Evolutionary conservation across 2,888 invertebrate genomes (phyloP), one percentile per base, ranked within the genome.

Genomic region (Strigamia crassipes): DNA sequence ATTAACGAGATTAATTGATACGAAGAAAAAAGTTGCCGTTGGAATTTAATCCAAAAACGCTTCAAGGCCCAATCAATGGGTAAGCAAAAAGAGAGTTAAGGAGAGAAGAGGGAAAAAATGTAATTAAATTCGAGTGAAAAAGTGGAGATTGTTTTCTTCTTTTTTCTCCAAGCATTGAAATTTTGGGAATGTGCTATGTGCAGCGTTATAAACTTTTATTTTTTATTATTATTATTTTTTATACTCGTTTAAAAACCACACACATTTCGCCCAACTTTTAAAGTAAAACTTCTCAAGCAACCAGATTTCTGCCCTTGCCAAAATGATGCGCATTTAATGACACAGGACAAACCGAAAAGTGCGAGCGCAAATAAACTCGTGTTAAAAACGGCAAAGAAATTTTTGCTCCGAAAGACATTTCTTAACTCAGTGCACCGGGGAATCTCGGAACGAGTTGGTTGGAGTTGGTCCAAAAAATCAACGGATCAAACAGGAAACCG

Each of bases 1-100:
- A 27, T 23, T 73, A 73, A 73, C 73, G 73, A 73, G 73, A 73
- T 73, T 73, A 73, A 73, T 73, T 73, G 73, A 73, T 73, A 73
- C 15, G 73, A 31, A 15, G 15, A 73, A 73, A 66, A 73, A 73
- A 56, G 6, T n/a, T 18, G 18, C 18, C 73, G 10, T 27, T 31
- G 31, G 73, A 73, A 73, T 73, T 73, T 73, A 73, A 73, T 73
- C 73, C 73, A 73, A 73, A 73, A 73, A 31, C 27, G 73, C 73
- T 73, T 23, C 27, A n/a, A 73, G 73, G 73, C 31, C 73, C 73
- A 73, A 73, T 73, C 73, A 73, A 73, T 73, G n/a, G n/a, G n/a
- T 31, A 73, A 12, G 27, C 73, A 73, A 73, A 73, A 23, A 27
- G n/a, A 12, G n/a, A 18, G 18, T 56, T 56, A 18, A n/a, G 13